phyloP scores from a whole-genome alignment of 1,140 invertebrate genomes.

The Aphaenogaster floridana region DNA sequence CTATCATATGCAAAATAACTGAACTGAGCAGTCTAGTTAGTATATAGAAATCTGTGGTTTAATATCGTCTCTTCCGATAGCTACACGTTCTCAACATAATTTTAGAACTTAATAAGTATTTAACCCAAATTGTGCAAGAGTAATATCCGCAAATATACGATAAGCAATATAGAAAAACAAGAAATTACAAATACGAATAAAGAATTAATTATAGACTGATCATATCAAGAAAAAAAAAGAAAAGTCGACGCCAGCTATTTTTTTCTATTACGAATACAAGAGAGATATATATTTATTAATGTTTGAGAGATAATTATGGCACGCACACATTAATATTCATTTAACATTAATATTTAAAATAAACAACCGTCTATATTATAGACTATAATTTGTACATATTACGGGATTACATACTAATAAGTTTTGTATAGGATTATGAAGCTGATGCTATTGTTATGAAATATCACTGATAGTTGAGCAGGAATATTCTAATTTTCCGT shows the following conservation, averaged over 20 bases:
- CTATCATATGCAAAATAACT: too few relatives aligned
- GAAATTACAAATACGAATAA: not conserved
- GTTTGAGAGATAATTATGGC: constrained; percentile 3
- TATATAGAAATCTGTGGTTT: too few relatives aligned
- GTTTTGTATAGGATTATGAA: constrained; percentile 16
- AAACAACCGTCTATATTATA: constrained; percentile 40
- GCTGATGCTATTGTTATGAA: constrained; percentile 1
- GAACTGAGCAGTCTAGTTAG: too few relatives aligned
- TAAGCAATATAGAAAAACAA: not conserved
- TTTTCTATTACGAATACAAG: not conserved
- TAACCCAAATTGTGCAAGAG: not conserved
- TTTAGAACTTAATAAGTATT: not conserved
- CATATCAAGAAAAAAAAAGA: not conserved
- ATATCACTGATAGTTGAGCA: not conserved
- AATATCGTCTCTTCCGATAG: not conserved
- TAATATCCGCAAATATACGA: not conserved
- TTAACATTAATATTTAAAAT: constrained; percentile 25
- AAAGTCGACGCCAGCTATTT: not conserved
- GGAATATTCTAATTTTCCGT: not conserved
- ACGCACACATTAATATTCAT: not conserved
- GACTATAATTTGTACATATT: constrained; percentile 38
- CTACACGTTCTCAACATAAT: not conserved
- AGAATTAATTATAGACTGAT: not conserved
- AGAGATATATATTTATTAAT: not conserved
- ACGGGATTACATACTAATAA: constrained; percentile 8